Conservation (phyloP, 1,140 invertebrate genomes). For the Macrocentrus cingulum region DNA sequence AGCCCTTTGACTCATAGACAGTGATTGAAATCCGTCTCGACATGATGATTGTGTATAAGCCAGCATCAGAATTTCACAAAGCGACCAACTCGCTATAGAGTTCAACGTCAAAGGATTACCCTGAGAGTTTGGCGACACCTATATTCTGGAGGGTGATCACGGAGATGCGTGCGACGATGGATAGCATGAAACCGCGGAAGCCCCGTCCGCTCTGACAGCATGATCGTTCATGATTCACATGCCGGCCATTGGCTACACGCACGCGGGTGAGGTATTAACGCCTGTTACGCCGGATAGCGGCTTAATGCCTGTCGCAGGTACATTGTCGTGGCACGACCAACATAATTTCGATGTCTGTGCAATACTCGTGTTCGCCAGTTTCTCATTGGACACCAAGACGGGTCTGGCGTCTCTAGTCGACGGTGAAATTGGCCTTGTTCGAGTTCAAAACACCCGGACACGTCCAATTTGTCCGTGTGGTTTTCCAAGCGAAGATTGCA, state of each 20-base stretch:
- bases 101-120: not conserved
- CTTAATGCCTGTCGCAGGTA: constrained; percentile 24
- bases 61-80: too few relatives aligned
- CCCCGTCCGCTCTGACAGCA: not conserved
- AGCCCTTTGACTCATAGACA: too few relatives aligned
- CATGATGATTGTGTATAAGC: too few relatives aligned
- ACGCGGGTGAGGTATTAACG: constrained; percentile 31
- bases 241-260: constrained; percentile 21
- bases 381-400: constrained; percentile 30
- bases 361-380: constrained; percentile 5
- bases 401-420: constrained; percentile 29
- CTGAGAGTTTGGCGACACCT: not conserved
- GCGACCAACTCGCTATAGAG: too few relatives aligned
- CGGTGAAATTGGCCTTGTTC: constrained; percentile 30
- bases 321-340: constrained; percentile 19
- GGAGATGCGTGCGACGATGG: constrained; percentile 5
- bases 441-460: constrained; percentile 22
- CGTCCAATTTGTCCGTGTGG: constrained; percentile 28
- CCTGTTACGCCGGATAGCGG: constrained; percentile 25
- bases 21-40: too few relatives aligned
- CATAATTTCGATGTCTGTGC: constrained; percentile 7
- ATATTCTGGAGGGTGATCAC: constrained; percentile 1
- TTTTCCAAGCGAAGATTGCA: not conserved
- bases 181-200: constrained; percentile 6
- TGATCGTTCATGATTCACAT: constrained; percentile 27